Conservation (phyloP, 2,113 vertebrate genomes). For the Panthera uncia region DNA sequence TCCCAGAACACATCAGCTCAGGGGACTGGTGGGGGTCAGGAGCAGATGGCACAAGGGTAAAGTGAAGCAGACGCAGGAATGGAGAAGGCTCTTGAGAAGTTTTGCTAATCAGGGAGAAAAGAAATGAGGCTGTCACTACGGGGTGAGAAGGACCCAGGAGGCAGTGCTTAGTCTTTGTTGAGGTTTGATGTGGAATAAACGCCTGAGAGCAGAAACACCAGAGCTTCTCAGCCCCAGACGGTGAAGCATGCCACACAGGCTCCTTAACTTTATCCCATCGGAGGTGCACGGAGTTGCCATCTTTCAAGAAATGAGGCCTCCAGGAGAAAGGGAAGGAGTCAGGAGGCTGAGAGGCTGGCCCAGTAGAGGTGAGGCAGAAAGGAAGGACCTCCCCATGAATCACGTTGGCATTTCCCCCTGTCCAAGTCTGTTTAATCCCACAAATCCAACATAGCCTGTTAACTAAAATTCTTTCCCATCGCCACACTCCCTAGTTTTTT, state of each 20-base stretch:
- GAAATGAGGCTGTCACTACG: not conserved
- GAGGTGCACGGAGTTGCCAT: not conserved
- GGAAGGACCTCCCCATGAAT: not conserved
- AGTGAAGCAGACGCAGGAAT: not conserved
- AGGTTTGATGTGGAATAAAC: not conserved
- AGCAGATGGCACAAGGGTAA: not conserved
- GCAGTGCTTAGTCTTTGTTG: not conserved
- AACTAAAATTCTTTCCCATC: not conserved
- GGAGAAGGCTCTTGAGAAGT: not conserved
- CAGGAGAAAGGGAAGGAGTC: not conserved
- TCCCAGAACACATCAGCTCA: too few species aligned
- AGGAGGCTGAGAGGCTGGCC: not conserved
- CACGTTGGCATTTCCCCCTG: not conserved
- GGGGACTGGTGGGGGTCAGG: too few species aligned
- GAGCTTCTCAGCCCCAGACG: not conserved
- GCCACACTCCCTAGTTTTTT: rapidly evolving
- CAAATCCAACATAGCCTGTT: not conserved
- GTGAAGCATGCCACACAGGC: too few species aligned
- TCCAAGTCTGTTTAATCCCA: not conserved
- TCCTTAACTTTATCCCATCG: not conserved
- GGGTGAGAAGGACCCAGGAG: not conserved
- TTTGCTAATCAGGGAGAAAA: not conserved
- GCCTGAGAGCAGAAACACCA: not conserved
- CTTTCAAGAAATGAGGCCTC: not conserved
- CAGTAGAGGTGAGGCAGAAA: not conserved